Conservation (phyloP, 2,797 vertebrate genomes). For the Tiaroga cobitis region DNA sequence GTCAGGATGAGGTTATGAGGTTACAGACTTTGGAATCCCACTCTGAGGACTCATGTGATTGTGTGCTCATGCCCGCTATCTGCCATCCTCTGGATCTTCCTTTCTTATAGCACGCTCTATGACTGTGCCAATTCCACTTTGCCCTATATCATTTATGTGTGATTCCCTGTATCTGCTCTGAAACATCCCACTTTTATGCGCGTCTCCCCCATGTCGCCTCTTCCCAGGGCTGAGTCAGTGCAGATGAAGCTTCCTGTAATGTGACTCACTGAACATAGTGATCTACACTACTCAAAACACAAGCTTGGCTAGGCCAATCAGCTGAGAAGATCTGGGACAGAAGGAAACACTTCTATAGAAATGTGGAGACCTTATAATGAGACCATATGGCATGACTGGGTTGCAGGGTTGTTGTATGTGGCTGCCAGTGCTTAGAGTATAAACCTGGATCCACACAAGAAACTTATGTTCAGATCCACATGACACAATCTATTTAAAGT, state of each 20-base stretch:
- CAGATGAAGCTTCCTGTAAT: conserved; percentile 28
- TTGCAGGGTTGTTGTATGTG: neutral
- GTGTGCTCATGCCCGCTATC: conserved; percentile 3
- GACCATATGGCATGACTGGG: neutral
- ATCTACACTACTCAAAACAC: conserved; percentile 41
- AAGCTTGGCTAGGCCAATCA: conserved; percentile 32
- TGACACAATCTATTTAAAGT: conserved; percentile 27
- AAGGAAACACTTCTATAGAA: conserved; percentile 11
- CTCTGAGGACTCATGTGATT: conserved; percentile 21
- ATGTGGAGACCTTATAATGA: conserved; percentile 19
- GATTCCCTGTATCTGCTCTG: conserved; percentile 47
- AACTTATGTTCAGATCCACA: neutral
- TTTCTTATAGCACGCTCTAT: conserved; percentile 59
- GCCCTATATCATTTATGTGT: conserved; percentile 54
- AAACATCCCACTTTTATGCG: conserved; percentile 44
- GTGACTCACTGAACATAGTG: conserved; percentile 50
- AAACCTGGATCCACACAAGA: conserved; percentile 26
- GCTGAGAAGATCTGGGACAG: conserved; percentile 8
- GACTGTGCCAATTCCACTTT: conserved; percentile 43
- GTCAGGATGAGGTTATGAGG: neutral
- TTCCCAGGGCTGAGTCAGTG: conserved; percentile 51
- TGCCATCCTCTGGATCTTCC: conserved; percentile 14
- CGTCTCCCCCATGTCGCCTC: conserved; percentile 44
- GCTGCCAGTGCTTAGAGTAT: conserved; percentile 2
- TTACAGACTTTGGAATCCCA: conserved; percentile 27